phyloP scores from a whole-genome alignment of 2,113 vertebrate species.

The Anoura caudifer region DNA sequence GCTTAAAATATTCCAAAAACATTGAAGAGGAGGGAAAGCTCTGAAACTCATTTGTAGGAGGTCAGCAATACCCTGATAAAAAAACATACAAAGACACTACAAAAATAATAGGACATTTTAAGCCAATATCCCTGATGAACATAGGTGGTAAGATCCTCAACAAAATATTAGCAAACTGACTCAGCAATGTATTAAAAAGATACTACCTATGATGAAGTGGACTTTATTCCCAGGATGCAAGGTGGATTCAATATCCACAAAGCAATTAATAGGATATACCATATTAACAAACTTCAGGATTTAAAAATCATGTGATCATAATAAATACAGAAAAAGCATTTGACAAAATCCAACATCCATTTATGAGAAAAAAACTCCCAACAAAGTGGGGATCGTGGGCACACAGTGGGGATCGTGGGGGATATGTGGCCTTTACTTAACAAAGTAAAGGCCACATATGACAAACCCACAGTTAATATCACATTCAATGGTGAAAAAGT shows the following conservation, averaged over 20 bases:
- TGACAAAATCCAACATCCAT: not conserved
- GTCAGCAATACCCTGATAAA: not conserved
- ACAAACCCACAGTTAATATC: no score
- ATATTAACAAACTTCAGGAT: not conserved
- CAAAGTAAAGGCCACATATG: not conserved
- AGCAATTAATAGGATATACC: not conserved
- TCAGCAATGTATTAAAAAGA: not conserved
- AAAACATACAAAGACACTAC: not conserved
- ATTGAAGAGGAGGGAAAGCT: not conserved
- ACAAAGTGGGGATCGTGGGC: not conserved
- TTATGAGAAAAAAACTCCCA: not conserved
- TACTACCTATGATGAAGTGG: not conserved
- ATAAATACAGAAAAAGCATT: not conserved
- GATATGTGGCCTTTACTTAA: no score
- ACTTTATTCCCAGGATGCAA: not conserved
- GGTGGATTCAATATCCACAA: no score
- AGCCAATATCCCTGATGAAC: not conserved
- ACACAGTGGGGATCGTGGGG: no score
- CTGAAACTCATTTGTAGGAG: not conserved
- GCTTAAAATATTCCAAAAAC: no score
- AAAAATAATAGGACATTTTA: not conserved
- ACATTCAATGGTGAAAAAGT: no score
- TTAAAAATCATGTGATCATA: not conserved
- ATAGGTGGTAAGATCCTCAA: not conserved
- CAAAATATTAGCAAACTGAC: not conserved